Base-by-base conservation (phyloP, 2,888 invertebrate species). In the Hartigia nigra region DNA sequence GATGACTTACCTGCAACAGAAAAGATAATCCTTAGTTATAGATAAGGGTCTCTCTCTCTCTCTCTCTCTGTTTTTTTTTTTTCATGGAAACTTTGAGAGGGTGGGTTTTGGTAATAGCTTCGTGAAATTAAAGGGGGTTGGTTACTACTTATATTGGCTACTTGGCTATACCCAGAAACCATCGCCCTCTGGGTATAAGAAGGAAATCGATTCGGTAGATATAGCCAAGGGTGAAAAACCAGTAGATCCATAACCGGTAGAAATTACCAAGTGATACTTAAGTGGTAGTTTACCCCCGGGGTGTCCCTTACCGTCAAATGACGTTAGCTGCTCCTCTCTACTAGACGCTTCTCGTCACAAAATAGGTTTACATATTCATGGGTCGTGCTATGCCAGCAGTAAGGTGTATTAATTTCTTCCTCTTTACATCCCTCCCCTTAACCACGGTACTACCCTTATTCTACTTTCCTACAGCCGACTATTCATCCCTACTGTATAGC, bases 351-450 rank as follows among this genome's bases (percentile, higher is more conserved):
- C 84, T 84, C 84, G 82, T 86, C 84, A 83, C 87, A 86, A 87
- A 87, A 87, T 82, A 84, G 81, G 81, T 85, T 88, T 88, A 87
- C 87, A 88, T 88, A 88, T 88, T 88, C 87, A 88, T 88, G 82
- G 84, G 81, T 79, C 69, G 80, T 69, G 80, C 77, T 69, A 74
- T 77, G 79, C 77, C 82, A 82, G 82, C 81, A 80, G 82, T 80
- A 81, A 84, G 83, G 80, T 83, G 82, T 86, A 86, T 87, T 86
- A 87, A 87, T 86, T 85, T 82, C 81, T 74, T 12, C 75, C 70
- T 77, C 79, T 78, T 79, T 78, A 78, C 70, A 55, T 76, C 32
- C 39, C 69, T n/a, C n/a, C n/a, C n/a, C n/a, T n/a, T n/a, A n/a
- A n/a, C 23, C 79, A 23, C 55, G 55, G 23, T 55, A 9, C 55